Conservation (phyloP, 2,113 vertebrate species). For the Haplochromis vanheusdeni region DNA sequence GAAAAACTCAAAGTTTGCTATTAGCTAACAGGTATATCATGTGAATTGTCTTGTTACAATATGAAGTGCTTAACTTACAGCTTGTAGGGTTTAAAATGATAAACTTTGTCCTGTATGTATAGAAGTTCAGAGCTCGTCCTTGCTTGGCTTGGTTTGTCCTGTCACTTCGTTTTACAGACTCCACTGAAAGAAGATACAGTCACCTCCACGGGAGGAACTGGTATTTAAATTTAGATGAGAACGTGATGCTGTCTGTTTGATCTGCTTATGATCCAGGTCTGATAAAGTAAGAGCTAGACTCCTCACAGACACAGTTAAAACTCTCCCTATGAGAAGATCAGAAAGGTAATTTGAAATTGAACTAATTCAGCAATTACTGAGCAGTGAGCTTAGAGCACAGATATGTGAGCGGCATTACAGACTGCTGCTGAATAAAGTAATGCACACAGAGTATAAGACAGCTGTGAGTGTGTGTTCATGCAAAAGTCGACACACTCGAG, state of each 20-base stretch:
- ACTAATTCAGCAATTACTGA: slow-evolving; percentile 59
- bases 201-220: not conserved
- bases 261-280: slow-evolving; percentile 18
- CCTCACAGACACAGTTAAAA: not conserved
- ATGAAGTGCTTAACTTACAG: not conserved
- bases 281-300: not conserved
- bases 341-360: slow-evolving; percentile 55
- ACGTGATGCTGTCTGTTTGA: slow-evolving; percentile 32
- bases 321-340: slow-evolving; percentile 25
- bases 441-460: not conserved
- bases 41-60: not conserved
- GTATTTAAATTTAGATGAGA: slow-evolving; percentile 24
- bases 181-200: not conserved
- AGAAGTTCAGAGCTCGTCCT: not conserved
- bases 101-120: not conserved
- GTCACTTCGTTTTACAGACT: not conserved
- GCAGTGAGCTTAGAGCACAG: slow-evolving; percentile 22
- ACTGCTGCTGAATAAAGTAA: slow-evolving; percentile 7
- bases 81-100: not conserved
- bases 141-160: not conserved
- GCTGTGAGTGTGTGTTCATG: not conserved
- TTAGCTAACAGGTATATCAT: not conserved
- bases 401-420: slow-evolving; percentile 39
- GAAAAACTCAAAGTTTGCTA: not conserved
- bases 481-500: not conserved